Percentiles rank a stretch among this genome's conserved stretches.
These are phyloP conservation scores for Silurus aristotelis DNA, from an alignment of 2,797 vertebrate species.

Conservation along the genomic window DNA sequence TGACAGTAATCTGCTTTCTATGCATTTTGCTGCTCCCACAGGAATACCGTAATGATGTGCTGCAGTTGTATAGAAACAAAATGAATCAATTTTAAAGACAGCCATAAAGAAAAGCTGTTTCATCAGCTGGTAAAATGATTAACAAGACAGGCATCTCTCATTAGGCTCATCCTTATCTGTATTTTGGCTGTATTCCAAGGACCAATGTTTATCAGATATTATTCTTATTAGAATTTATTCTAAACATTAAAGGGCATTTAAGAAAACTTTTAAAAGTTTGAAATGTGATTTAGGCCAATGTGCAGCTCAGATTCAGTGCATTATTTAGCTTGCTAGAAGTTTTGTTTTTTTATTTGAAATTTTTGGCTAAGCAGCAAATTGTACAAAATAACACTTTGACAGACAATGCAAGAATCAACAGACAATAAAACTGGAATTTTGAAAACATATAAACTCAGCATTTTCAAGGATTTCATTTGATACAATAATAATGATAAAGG, in stretches of 20 bases:
- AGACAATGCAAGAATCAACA: background rate
- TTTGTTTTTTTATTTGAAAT: background rate
- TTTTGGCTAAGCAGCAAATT: background rate
- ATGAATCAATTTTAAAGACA: constrained; percentile 9
- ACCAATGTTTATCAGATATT: background rate
- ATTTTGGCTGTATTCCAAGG: background rate
- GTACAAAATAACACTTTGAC: background rate
- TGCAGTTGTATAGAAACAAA: constrained; percentile 2
- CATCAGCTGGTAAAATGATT: background rate
- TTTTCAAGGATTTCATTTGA: background rate
- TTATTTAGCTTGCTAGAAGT: background rate
- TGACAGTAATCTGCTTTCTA: constrained; percentile 27
- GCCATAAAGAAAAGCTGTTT: constrained; percentile 8
- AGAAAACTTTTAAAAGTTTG: background rate
- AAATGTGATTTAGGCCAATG: background rate
- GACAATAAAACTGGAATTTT: background rate
- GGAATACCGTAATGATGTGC: background rate
- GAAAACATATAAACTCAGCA: background rate
- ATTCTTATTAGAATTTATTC: background rate
- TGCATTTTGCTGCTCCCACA: constrained; percentile 16
- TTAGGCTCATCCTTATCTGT: background rate
- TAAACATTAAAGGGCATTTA: background rate
- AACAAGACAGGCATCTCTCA: background rate
- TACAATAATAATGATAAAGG: background rate
- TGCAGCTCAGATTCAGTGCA: background rate